Evolutionary conservation across 1,140 invertebrate genomes (phyloP).

Genomic region (Leptinotarsa lineolata): DNA sequence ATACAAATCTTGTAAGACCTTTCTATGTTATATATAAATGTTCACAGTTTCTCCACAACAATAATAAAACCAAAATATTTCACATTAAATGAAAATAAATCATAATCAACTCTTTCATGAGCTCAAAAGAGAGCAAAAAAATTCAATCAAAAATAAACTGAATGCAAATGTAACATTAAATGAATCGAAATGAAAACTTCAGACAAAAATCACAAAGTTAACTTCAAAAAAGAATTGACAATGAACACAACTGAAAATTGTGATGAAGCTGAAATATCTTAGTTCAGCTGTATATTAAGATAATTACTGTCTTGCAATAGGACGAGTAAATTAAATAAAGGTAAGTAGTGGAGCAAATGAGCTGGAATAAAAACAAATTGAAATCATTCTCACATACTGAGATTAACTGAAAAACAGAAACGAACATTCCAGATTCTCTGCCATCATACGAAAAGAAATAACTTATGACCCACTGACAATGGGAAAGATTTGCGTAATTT

Average conservation of each 20-base stretch:
- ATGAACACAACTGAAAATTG: not conserved
- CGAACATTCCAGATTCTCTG: too few relatives aligned
- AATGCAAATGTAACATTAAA: not conserved
- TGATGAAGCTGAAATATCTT: not conserved
- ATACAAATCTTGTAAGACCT: not conserved
- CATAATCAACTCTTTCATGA: not conserved
- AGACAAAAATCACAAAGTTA: not conserved
- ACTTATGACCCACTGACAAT: conserved; percentile 12
- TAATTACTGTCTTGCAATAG: not conserved
- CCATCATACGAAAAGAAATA: not conserved
- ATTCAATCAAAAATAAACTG: not conserved
- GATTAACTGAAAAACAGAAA: not conserved
- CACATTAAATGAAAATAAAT: not conserved
- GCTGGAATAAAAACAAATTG: not conserved
- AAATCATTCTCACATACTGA: conserved; percentile 7
- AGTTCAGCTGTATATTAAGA: not conserved
- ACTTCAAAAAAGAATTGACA: not conserved
- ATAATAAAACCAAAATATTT: not conserved
- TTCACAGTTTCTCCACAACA: not conserved
- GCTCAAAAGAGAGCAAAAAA: not conserved
- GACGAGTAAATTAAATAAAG: not conserved
- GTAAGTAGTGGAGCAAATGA: too few relatives aligned
- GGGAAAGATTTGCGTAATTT: conserved; percentile 87
- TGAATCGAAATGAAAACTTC: not conserved
- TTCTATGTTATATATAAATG: not conserved